Evolutionary conservation across 2,888 invertebrate species (phyloP).

Genomic region (Eupsilia transversa): DNA sequence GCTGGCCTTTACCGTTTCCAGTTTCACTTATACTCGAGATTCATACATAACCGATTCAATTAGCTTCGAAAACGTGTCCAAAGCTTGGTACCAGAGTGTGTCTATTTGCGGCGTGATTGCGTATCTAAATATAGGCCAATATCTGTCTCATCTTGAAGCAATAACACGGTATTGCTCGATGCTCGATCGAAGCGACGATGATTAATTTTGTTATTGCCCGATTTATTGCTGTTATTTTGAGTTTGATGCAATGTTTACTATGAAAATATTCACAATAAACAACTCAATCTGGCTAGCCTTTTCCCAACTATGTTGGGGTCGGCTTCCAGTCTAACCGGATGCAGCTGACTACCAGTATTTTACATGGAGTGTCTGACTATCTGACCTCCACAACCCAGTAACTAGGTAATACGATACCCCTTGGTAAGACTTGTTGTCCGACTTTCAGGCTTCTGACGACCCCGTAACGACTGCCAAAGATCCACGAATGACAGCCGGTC

Average conservation of each 20-base stretch:
- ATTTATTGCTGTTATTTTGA: slow-evolving; percentile 43
- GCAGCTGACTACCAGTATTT: no score
- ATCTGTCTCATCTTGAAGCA: slow-evolving; percentile 37
- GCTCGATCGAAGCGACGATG: slow-evolving; percentile 35
- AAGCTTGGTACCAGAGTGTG: background rate
- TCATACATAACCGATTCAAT: slow-evolving; percentile 1
- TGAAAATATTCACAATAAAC: background rate
- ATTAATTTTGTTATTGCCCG: slow-evolving; percentile 53
- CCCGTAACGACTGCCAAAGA: no score
- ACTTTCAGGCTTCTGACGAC: no score
- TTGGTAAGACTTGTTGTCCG: no score
- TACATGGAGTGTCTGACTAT: no score
- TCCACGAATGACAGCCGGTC: no score
- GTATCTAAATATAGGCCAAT: slow-evolving; percentile 36
- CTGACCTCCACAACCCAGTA: no score
- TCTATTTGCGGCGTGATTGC: slow-evolving; percentile 16
- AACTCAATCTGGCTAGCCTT: no score
- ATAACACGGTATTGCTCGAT: slow-evolving; percentile 30
- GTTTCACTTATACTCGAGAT: slow-evolving; percentile 2
- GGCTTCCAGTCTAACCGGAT: no score
- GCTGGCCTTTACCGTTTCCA: background rate
- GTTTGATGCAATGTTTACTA: slow-evolving; percentile 4
- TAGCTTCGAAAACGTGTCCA: slow-evolving; percentile 10
- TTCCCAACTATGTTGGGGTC: no score
- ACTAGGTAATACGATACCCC: no score